Percentiles rank a stretch among this genome's conserved stretches.
phyloP scores from a whole-genome alignment of 2,797 vertebrate species.

The Lemur catta region DNA sequence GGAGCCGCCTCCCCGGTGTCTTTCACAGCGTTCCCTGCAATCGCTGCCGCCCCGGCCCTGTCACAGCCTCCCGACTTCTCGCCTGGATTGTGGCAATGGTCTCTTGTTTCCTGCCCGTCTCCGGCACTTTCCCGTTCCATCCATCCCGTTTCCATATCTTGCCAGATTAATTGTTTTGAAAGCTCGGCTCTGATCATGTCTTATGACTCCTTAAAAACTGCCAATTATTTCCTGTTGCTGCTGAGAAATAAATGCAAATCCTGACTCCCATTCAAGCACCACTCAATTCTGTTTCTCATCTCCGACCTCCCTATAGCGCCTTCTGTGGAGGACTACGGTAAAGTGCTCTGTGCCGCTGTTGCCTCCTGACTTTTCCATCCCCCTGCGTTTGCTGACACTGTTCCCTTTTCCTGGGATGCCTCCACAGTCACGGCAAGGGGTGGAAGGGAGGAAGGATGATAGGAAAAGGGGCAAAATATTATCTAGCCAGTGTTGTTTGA shows the following conservation, averaged over 20 bases:
- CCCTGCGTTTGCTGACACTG: not conserved
- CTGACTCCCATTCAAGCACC: not conserved
- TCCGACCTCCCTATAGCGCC: not conserved
- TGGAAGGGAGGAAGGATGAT: not conserved
- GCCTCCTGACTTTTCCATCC: not conserved
- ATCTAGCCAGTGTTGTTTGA: not conserved
- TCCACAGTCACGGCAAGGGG: not conserved
- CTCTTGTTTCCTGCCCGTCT: not conserved
- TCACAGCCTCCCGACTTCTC: not conserved
- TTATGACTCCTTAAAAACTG: not conserved
- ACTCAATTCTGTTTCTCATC: not conserved
- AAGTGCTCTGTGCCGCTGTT: not conserved
- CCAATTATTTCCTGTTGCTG: not conserved
- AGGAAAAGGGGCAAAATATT: not conserved
- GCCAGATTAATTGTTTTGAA: not conserved
- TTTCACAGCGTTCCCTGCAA: not conserved
- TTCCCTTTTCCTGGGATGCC: not conserved
- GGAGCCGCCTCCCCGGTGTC: not conserved
- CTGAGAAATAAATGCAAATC: not conserved
- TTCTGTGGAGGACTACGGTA: not conserved
- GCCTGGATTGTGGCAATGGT: not conserved
- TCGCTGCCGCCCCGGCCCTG: accelerated
- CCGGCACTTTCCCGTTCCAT: not conserved
- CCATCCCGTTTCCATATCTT: not conserved
- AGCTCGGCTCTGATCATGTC: not conserved